phyloP scores from a whole-genome alignment of 2,888 invertebrate genomes.

The Margaritifera margaritifera region DNA sequence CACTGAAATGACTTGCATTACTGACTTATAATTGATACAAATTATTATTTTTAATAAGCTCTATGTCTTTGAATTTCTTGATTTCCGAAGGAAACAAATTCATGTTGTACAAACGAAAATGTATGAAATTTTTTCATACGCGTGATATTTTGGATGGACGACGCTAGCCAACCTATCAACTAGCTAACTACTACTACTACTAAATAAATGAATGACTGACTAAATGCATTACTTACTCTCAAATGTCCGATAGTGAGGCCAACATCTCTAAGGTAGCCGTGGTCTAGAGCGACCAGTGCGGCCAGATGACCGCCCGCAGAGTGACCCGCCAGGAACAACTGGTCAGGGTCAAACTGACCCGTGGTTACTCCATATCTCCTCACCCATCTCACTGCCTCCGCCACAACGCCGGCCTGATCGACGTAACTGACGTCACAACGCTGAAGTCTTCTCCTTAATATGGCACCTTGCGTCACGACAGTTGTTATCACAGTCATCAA shows the following conservation, averaged over 20 bases:
- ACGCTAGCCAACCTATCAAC: too few species aligned
- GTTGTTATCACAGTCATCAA: conserved; percentile 16
- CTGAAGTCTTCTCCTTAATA: conserved; percentile 26
- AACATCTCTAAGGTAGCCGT: conserved; percentile 13
- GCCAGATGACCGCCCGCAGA: conserved; percentile 59
- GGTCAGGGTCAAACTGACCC: conserved; percentile 14
- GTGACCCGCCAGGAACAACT: conserved; percentile 56
- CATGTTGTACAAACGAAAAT: too few species aligned
- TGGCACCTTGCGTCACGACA: conserved; percentile 27
- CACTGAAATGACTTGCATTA: too few species aligned
- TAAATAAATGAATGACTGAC: too few species aligned
- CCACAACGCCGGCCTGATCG: conserved; percentile 39
- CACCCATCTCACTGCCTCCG: conserved; percentile 36
- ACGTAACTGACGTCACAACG: conserved; percentile 14
- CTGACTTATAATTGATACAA: too few species aligned
- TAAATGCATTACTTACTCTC: too few species aligned
- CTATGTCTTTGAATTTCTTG: too few species aligned
- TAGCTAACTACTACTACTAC: too few species aligned
- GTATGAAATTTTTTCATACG: too few species aligned
- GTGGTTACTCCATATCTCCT: conserved; percentile 22
- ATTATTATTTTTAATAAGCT: too few species aligned
- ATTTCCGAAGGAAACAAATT: too few species aligned
- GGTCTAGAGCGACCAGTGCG: conserved; percentile 32
- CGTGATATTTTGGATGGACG: too few species aligned
- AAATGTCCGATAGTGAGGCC: conserved; percentile 8